Base-by-base conservation (phyloP, 2,888 invertebrate species). In the Pyrrhia umbra region DNA sequence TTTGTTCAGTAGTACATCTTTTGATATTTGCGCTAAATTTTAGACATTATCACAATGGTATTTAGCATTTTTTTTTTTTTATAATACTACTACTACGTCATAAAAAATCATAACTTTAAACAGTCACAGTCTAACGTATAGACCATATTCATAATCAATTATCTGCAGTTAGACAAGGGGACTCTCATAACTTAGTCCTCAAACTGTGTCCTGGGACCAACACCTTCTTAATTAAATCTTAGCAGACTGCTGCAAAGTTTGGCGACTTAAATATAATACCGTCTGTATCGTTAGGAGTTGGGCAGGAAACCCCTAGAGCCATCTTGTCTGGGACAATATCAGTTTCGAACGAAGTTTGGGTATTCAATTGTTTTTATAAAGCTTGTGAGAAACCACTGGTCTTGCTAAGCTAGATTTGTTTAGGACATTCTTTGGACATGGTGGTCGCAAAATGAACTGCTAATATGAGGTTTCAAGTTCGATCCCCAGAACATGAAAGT, bases 161-260 rank as follows among this genome's bases (percentile, higher is more conserved):
- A 43, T 37, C 45, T 40, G 6, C 18, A 50, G 37, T 21, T 20
- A 30, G 42, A 6, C 23, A n/a, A n/a, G n/a, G n/a, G n/a, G n/a
- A n/a, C 49, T 10, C 6, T 25, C 49, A 47, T 45, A 50, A 55
- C 18, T 75, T 16, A 47, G 69, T 34, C 25, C 8, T 27, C 34
- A 34, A 59, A 25, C 49, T 16, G 46, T 27, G 45, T 46, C 49
- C 34, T 6, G 70, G 64, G 75, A 75, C 43, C 55, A 54, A 47
- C 69, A 52, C 46, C 70, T 57, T 20, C 37, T 49, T 75, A 65
- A 79, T 75, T 65, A 70, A 75, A 75, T 75, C 61, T 45, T 37
- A 46, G 42, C 30, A 49, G 58, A 78, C 56, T 46, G 71, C 50
- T 59, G 16, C 39, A 58, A 79, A 79, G 56, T 75, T 79, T 60